These are phyloP conservation scores for Chromoteleia sp. DNA, from an alignment of 2,888 invertebrate species.

Conservation along the genomic window DNA sequence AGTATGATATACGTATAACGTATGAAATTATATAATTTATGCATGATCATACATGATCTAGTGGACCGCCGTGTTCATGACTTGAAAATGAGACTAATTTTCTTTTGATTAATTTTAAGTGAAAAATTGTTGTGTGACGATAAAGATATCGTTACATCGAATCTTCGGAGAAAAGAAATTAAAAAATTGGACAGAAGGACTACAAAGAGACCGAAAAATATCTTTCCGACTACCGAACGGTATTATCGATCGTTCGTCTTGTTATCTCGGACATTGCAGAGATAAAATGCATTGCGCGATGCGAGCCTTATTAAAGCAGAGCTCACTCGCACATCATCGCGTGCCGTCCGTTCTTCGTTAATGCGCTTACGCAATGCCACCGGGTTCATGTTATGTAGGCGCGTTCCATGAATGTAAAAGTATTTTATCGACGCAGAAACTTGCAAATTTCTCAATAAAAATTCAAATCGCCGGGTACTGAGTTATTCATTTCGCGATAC, in stretches of 20 bases:
- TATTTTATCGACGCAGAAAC: conserved; percentile 52
- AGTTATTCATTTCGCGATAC: conserved; percentile 60
- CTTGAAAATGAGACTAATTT: too few species aligned
- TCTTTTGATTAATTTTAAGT: too few species aligned
- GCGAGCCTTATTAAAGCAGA: conserved; percentile 41
- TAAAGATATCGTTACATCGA: conserved; percentile 29
- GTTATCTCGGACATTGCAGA: conserved; percentile 39
- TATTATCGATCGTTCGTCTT: conserved; percentile 23
- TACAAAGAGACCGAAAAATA: conserved; percentile 35
- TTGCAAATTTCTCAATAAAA: conserved; percentile 57
- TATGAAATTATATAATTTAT: too few species aligned
- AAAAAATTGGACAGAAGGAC: conserved; percentile 2
- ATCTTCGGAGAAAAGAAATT: neutral
- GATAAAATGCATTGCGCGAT: conserved; percentile 54
- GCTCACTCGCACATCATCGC: conserved; percentile 45
- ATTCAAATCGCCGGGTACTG: conserved; percentile 48
- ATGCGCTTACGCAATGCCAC: conserved; percentile 65
- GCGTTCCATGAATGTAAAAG: conserved; percentile 58
- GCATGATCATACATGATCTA: too few species aligned
- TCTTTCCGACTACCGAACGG: conserved; percentile 33
- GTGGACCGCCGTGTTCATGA: too few species aligned
- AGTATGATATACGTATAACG: too few species aligned
- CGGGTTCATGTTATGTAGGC: conserved; percentile 52
- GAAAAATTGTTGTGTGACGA: conserved; percentile 1
- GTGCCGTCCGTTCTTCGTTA: conserved; percentile 51